Percentiles rank a stretch among this genome's conserved stretches.
Conservation (phyloP, 2,888 invertebrate genomes). For the Drosophila helvetica region DNA sequence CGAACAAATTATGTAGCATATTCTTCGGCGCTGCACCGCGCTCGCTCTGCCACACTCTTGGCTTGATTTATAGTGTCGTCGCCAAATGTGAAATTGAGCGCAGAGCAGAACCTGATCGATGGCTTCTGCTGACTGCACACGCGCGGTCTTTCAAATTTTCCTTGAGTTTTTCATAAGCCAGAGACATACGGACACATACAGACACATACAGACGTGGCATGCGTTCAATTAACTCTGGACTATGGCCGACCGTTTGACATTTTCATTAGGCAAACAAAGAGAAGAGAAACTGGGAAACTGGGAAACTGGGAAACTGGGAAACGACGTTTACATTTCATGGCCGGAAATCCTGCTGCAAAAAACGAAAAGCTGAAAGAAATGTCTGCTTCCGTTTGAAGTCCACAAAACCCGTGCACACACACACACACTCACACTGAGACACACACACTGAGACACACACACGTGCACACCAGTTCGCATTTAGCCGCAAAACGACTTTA, state of each 20-base stretch:
- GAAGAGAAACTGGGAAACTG: slow-evolving; percentile 24
- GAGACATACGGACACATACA: neutral
- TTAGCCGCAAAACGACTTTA: slow-evolving; percentile 73
- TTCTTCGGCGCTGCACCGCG: slow-evolving; percentile 47
- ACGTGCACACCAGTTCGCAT: slow-evolving; percentile 37
- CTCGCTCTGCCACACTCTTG: slow-evolving; percentile 1
- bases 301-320: slow-evolving; percentile 47
- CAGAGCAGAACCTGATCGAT: slow-evolving; percentile 48
- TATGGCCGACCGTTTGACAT: slow-evolving; percentile 53
- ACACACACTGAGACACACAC: slow-evolving; percentile 21
- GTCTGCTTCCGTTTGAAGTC: slow-evolving; percentile 65
- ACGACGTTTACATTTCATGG: slow-evolving; percentile 69
- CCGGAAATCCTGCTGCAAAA: slow-evolving; percentile 59
- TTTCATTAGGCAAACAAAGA: slow-evolving; percentile 49
- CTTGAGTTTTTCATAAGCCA: slow-evolving; percentile 29
- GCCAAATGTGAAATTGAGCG: slow-evolving; percentile 64
- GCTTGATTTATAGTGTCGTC: slow-evolving; percentile 58
- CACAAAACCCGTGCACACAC: slow-evolving; percentile 27
- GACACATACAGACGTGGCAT: neutral
- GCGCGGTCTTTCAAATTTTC: neutral
- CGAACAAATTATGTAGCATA: slow-evolving; percentile 74
- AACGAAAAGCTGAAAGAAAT: slow-evolving; percentile 64
- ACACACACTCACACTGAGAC: slow-evolving; percentile 32
- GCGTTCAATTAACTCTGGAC: slow-evolving; percentile 62
- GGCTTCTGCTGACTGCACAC: slow-evolving; percentile 21